Base-by-base conservation (phyloP, 1,140 invertebrate genomes). In the Cecropterus lyciades region DNA sequence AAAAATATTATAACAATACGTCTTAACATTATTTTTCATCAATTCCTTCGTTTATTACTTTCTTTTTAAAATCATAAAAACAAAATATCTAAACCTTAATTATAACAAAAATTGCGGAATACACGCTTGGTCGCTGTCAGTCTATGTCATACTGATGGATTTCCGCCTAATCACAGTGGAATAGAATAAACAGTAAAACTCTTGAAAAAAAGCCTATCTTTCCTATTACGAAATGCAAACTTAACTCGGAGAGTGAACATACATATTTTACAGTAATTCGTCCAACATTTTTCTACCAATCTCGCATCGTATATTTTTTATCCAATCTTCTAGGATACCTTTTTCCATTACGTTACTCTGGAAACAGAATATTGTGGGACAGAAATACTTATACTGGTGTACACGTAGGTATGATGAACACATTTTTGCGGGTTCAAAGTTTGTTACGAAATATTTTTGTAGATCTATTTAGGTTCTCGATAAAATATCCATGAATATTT, bases 281-380 rank as follows among this genome's bases (percentile, higher is more conserved):
- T 48, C 46, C 9, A 48, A 10, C 46, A 48, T 48, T 48, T 15
- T 46, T 17, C 46, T 9, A 20, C 11, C 33, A 53, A 53, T 20
- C 15, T 55, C 15, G 52, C 52, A 40, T 14, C 15, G 33, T 55
- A 20, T 15, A 55, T 42, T 55, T 55, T 55, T 53, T 20, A 55
- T 55, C 33, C 24, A 30, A 55, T 42, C 15, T 55, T 55, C 37
- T 11, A 42, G 15, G 15, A 40, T 55, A 55, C 33, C 15, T 55
- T 40, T 42, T 55, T 55, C 15, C 52, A 40, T 55, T 42, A 55
- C 33, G 15, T 55, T 42, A 40, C 4, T 42, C 33, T n/a, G n/a
- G 14, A 55, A 55, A 55, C 33, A 42, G 33, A 55, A 42, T 20
- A 55, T 55, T 42, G 16, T n/a, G n/a, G 46, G 46, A 48, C 46